Base-by-base conservation (phyloP, 2,113 vertebrate genomes). In the Trematocara marginatum region DNA sequence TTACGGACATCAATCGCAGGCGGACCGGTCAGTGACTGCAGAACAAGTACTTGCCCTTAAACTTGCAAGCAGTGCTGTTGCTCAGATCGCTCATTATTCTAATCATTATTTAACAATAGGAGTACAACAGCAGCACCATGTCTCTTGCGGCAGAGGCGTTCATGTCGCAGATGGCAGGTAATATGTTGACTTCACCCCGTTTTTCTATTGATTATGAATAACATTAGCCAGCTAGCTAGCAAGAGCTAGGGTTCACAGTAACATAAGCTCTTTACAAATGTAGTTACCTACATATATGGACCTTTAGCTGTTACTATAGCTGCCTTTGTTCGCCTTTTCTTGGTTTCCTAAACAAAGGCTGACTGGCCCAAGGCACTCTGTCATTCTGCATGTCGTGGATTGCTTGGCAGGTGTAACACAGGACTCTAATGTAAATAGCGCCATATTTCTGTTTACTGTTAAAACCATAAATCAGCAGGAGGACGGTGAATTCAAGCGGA, bases 101-200 rank as follows among this genome's bases (percentile, higher is more conserved):
- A 7, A 8, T 53, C 23, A 23, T 4, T 11, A 34, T 2, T 53
- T 6, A 54, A 2, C 4, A 12, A 31, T 10, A 10, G 6, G 29
- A 57, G 11, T 4, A 79, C 16, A 12, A 9, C 4, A 16, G 2
- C 29, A 8, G n/a, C 82, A 47, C 20, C 10, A 97, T 97, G 96
- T 96, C 96, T 91, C 96, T 97, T 8, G 96, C 96, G 23, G 96
- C 96, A 35, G 96, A 97, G 87, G 96, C 96, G 1, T 97, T 96
- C 81, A 95, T 96, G 83, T 96, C 96, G 80, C 96, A 97, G 91
- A 96, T 97, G 82, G 94, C 96, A 92, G 96, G 96, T 96, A 94
- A 95, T 1, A 45, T 47, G 6, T 76, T 23, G 5, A 26, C 35
- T 18, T 69, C 4, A 11, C 1, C 3, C 6, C 6, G 34, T 4